These are phyloP conservation scores for Pelecanoides urinatrix DNA, from an alignment of 2,113 vertebrate genomes.

Conservation along the genomic window DNA sequence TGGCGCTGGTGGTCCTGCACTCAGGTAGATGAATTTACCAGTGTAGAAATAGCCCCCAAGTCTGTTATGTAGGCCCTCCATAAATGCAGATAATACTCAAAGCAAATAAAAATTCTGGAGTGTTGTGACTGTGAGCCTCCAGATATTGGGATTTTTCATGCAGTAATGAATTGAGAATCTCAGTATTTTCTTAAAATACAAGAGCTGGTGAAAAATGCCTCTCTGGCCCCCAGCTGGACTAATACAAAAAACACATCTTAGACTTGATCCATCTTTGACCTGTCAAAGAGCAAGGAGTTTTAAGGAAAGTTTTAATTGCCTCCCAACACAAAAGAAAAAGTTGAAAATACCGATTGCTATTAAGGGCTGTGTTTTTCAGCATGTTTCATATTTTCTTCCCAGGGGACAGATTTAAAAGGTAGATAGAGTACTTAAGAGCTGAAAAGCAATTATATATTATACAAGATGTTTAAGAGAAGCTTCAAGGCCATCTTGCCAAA, in stretches of 20 bases:
- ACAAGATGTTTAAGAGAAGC: background rate
- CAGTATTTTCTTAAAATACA: background rate
- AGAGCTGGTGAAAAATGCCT: background rate
- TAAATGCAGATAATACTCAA: background rate
- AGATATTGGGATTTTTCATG: background rate
- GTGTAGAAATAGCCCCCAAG: background rate
- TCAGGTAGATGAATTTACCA: background rate
- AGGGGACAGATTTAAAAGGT: background rate
- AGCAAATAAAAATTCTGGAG: background rate
- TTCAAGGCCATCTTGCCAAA: background rate
- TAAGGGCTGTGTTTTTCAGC: background rate
- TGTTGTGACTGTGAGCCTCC: background rate
- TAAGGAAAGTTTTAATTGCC: constrained; percentile 19
- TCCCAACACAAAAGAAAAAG: background rate
- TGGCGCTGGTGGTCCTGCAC: background rate
- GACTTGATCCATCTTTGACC: background rate
- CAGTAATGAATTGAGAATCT: background rate
- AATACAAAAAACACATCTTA: background rate
- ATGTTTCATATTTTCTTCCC: background rate
- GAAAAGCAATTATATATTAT: constrained; percentile 15
- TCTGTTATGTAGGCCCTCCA: background rate
- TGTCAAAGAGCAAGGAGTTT: background rate
- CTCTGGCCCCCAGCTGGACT: background rate
- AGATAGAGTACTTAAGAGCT: background rate
- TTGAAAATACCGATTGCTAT: background rate